Percentiles rank a stretch among this genome's conserved stretches.
These are phyloP conservation scores for Acrossocheilus fasciatus DNA, from an alignment of 2,797 vertebrate species.

Conservation along the genomic window DNA sequence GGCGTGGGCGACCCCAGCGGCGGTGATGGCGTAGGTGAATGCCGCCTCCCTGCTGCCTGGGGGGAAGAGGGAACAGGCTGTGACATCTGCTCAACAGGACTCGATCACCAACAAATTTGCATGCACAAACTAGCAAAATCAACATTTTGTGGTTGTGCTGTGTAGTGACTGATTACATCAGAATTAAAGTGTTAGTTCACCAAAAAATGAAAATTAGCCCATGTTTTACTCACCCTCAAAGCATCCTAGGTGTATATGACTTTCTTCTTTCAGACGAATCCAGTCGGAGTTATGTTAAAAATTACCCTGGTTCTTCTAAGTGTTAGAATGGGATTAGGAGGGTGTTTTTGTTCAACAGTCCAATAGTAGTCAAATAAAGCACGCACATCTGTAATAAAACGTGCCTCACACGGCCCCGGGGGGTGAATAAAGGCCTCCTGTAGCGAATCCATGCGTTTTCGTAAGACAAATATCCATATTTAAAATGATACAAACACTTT, in stretches of 20 bases:
- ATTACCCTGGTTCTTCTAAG: not conserved
- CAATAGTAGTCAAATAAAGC: not conserved
- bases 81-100: conserved; percentile 49
- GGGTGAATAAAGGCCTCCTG: too few relatives aligned
- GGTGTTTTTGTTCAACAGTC: not conserved
- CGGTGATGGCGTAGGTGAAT: conserved; percentile 91
- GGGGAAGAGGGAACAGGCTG: conserved; percentile 67
- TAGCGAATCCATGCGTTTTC: too few relatives aligned
- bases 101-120: not conserved
- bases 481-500: too few relatives aligned
- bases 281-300: not conserved
- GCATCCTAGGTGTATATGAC: not conserved
- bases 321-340: not conserved
- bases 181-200: too few relatives aligned
- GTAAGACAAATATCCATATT: too few relatives aligned
- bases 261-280: too few relatives aligned
- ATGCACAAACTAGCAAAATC: not conserved
- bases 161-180: too few relatives aligned
- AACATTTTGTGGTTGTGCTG: not conserved
- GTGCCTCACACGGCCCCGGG: not conserved
- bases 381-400: not conserved
- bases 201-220: not conserved
- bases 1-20: conserved; percentile 87
- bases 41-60: conserved; percentile 90
- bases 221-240: not conserved